phyloP scores from a whole-genome alignment of 30 jellyfish, hydroid and myxozoan species.

The Phacellophora camtschatica region DNA sequence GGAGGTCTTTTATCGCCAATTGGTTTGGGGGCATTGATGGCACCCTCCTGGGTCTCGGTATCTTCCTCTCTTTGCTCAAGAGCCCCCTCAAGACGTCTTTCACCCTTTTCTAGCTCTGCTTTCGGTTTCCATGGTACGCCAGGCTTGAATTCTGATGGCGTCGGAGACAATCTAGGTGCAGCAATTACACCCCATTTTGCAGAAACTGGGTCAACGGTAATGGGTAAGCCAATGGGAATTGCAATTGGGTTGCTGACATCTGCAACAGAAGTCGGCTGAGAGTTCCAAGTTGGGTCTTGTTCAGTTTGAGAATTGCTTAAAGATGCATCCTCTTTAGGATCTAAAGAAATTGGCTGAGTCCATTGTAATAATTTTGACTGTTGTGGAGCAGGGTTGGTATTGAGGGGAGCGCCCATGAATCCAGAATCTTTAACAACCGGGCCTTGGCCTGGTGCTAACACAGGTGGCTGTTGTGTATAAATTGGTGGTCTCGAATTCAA shows the following conservation, averaged over 20 bases:
- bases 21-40: background rate
- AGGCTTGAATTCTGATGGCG: slow-evolving; percentile 98
- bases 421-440: slow-evolving; percentile 19
- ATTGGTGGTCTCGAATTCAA: background rate
- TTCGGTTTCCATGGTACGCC: slow-evolving; percentile 98
- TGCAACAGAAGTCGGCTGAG: background rate
- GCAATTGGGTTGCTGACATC: slow-evolving; percentile 2
- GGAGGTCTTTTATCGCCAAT: slow-evolving; percentile 32
- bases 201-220: slow-evolving; percentile 92
- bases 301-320: slow-evolving; percentile 21
- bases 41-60: background rate
- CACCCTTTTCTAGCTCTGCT: slow-evolving; percentile 75
- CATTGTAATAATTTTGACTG: slow-evolving; percentile 83
- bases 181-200: slow-evolving; percentile 99
- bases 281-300: slow-evolving; percentile 14
- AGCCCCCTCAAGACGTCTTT: background rate
- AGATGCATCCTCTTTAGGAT: slow-evolving; percentile 41
- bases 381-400: slow-evolving; percentile 70
- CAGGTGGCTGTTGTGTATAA: slow-evolving; percentile 2
- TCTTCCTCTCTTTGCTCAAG: slow-evolving; percentile 3
- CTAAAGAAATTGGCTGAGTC: slow-evolving; percentile 74
- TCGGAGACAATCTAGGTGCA: slow-evolving; percentile 98
- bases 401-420: slow-evolving; percentile 19
- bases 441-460: slow-evolving; percentile 5
- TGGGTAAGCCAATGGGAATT: slow-evolving; percentile 46